Base-by-base conservation (phyloP, 2,797 vertebrate species). In the Tachyglossus aculeatus region DNA sequence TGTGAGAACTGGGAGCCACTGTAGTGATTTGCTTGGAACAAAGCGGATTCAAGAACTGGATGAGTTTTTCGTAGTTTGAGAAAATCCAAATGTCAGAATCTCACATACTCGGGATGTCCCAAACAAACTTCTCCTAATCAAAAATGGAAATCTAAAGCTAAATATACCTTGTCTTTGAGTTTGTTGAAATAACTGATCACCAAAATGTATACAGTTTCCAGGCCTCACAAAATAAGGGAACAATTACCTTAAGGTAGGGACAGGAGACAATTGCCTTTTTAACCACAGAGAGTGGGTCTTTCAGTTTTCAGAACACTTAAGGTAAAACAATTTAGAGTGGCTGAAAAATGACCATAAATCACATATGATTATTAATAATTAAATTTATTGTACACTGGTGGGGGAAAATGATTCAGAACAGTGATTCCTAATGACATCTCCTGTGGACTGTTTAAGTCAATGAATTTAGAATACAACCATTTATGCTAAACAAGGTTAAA, bases 401-500 rank as follows among this genome's bases (percentile, higher is more conserved):
- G 4, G 10, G 24, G 50, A 40, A 13, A 34, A 66, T 43, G 36
- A 51, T 60, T 40, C 9, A 1, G 47, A 74, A 71, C 79, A 77
- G 75, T 64, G 74, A 18, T 89, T 86, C 70, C 80, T 90, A 92
- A 91, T 86, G 82, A 40, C 61, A 74, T 73, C 47, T 84, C 84
- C 78, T 77, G 79, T 76, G 87, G 85, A 71, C 82, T 71, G 67
- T 88, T 75, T 57, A 81, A 86, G 67, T 83, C 69, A 0, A 76
- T 91, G 86, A 85, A 91, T 92, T 91, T 89, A 79, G 86, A 88
- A 72, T 89, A 77, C 78, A 88, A 71, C 67, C 78, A 52, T 88
- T 86, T 91, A 82, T 90, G 87, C 85, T 89, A 92, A 94, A 91
- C 84, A 93, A 91, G 89, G 89, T 90, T 91, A 88, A 90, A 90